Conservation (phyloP, 2,113 vertebrate genomes). For the Sturnira hondurensis region DNA sequence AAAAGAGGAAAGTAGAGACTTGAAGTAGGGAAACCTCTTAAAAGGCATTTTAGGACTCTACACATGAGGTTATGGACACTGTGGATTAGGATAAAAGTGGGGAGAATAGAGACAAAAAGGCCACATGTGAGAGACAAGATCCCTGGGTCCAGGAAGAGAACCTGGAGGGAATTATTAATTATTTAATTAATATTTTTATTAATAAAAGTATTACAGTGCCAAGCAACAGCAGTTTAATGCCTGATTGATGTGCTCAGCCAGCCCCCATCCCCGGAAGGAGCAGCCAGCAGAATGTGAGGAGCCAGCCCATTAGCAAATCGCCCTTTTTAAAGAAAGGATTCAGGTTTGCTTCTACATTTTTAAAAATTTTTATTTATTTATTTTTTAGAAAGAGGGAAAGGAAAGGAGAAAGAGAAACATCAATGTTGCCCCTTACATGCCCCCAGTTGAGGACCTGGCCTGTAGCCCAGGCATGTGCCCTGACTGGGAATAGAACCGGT, state of each 20-base stretch:
- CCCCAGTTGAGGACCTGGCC: no score
- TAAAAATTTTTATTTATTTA: not conserved
- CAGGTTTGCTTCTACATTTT: not conserved
- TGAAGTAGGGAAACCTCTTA: not conserved
- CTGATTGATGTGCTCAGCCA: not conserved
- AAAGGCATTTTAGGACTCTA: not conserved
- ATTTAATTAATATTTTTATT: no score
- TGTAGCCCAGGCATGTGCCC: no score
- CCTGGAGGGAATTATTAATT: no score
- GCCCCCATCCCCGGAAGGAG: not conserved
- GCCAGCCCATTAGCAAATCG: not conserved
- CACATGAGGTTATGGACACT: not conserved
- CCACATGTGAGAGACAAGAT: not conserved
- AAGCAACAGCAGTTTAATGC: not conserved
- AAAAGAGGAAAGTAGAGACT: not conserved
- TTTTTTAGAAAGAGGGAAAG: no score
- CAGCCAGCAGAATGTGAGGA: no score
- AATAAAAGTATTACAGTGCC: not conserved
- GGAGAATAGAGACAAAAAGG: not conserved
- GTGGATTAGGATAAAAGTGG: not conserved
- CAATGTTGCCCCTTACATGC: no score
- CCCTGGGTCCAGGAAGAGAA: not conserved
- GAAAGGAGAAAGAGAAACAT: no score
- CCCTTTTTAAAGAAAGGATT: not conserved
- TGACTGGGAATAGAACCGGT: no score